phyloP scores from a whole-genome alignment of 2,797 vertebrate species.

The Arnoldichthys spilopterus region DNA sequence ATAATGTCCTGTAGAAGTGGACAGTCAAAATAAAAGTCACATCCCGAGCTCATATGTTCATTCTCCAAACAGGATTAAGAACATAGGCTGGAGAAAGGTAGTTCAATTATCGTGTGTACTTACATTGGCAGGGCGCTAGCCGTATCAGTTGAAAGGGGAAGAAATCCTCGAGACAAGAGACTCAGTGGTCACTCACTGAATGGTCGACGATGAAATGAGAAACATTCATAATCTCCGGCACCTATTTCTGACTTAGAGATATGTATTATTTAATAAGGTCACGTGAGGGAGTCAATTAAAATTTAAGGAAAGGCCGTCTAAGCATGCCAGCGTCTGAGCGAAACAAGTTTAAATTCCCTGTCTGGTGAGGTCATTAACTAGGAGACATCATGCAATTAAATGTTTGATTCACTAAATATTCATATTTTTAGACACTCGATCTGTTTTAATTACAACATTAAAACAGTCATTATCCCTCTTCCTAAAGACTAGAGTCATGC shows the following conservation, averaged over 20 bases:
- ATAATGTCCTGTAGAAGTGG: too few relatives aligned
- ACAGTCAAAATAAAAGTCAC: too few relatives aligned
- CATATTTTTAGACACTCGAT: background rate
- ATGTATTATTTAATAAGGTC: slow-evolving; percentile 97
- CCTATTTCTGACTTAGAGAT: slow-evolving; percentile 88
- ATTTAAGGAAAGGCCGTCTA: slow-evolving; percentile 84
- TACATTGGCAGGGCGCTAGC: slow-evolving; percentile 53
- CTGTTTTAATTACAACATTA: too few relatives aligned
- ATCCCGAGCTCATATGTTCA: too few relatives aligned
- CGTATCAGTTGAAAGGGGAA: slow-evolving; percentile 59
- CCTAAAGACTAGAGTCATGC: background rate
- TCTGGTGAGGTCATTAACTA: slow-evolving; percentile 66
- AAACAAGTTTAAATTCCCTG: slow-evolving; percentile 71
- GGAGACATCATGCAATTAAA: background rate
- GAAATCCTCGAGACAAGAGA: slow-evolving; percentile 62
- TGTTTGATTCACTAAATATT: background rate
- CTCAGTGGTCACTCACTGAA: slow-evolving; percentile 73
- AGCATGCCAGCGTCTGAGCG: slow-evolving; percentile 62
- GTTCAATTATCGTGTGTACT: slow-evolving; percentile 49
- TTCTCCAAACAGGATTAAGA: background rate
- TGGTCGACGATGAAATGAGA: slow-evolving; percentile 87
- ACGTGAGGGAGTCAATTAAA: slow-evolving; percentile 90
- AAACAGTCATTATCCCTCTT: background rate
- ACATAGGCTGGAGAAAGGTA: too few relatives aligned
- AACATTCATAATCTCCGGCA: slow-evolving; percentile 80